phyloP scores from a whole-genome alignment of 2,797 vertebrate genomes.

The Semotilus atromaculatus region DNA sequence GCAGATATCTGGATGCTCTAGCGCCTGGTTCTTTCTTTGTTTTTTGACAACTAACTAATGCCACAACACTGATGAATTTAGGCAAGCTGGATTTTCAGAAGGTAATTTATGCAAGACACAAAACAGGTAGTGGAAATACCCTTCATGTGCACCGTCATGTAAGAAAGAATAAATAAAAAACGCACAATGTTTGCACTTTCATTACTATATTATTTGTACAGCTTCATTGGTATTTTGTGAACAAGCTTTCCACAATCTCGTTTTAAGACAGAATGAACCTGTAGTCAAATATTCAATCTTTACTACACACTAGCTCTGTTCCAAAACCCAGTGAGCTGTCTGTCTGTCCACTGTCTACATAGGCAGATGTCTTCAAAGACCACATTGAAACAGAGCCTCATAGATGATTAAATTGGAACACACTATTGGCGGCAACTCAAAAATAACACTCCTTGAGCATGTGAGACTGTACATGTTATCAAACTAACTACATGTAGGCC shows the following conservation, averaged over 20 bases:
- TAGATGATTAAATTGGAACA: neutral
- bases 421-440: neutral
- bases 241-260: neutral
- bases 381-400: neutral
- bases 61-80: neutral
- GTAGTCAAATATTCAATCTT: neutral
- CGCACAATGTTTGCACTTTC: neutral
- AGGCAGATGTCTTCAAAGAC: neutral
- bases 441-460: neutral
- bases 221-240: neutral
- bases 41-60: neutral
- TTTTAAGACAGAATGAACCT: neutral
- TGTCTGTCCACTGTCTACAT: neutral
- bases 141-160: neutral
- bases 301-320: neutral
- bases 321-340: neutral
- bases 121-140: neutral
- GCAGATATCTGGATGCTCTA: neutral
- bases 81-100: neutral
- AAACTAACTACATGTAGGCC: neutral
- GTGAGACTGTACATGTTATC: neutral
- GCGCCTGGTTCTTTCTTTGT: neutral
- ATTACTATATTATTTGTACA: neutral
- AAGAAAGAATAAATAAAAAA: neutral
- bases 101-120: slow-evolving; percentile 2